Evolutionary conservation across 2,797 vertebrate genomes (phyloP), one percentile per base, ranked within the genome.

Genomic region (Helostoma temminkii): DNA sequence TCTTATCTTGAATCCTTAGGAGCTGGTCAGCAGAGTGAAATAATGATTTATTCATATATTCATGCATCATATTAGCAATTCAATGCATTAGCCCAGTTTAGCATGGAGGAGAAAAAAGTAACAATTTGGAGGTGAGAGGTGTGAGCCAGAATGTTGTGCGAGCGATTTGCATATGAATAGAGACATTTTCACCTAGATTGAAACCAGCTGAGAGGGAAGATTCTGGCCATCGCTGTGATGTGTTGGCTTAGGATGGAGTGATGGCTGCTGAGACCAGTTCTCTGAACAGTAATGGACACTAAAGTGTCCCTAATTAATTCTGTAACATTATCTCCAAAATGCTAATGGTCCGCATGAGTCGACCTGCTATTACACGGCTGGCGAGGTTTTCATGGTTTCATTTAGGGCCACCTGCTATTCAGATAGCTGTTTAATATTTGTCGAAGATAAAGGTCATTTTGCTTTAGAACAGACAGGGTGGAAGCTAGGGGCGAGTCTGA

Each of bases 31-130:
- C 11, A 0, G 57, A 68, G 68, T 63, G 49, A 81, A 85, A 83
- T 61, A 32, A 79, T 67, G 72, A 79, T 89, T 87, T 86, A 91
- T 91, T 91, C 83, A 90, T 88, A 78, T 90, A 91, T 91, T 88
- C 92, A 91, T 85, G 66, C 71, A 60, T 32, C 37, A 48, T 66
- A 89, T 89, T 83, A 78, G 80, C 80, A 85, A 88, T 86, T 89
- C 79, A 80, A 80, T 80, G 74, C 54, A 74, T 83, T 63, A 49
- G 74, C 46, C 46, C 63, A 54, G 70, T 80, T 84, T 65, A 61
- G 74, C 55, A 53, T 19, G 26, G 37, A 66, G 67, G 78, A 8
- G 11, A 46, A 60, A 69, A 78, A 76, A 68, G 66, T 52, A 67
- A 64, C 66, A 74, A 50, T 86, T 80, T 79, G 36, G 46, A 74